These are phyloP conservation scores for Drosophila ezoana DNA, from an alignment of 2,888 invertebrate species.

Conservation along the genomic window DNA sequence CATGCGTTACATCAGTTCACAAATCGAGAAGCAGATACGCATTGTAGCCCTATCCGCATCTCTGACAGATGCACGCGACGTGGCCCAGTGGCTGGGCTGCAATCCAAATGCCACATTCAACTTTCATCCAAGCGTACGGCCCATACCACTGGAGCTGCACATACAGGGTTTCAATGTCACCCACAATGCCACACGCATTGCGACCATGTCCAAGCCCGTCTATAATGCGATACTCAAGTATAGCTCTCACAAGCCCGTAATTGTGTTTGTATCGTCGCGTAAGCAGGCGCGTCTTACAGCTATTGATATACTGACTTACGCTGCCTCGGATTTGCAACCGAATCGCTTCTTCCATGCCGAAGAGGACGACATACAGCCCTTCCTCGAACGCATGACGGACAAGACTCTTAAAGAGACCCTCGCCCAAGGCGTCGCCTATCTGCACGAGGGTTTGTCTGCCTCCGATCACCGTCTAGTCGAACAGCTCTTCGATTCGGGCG, in stretches of 20 bases:
- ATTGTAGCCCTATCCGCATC: conserved; percentile 97
- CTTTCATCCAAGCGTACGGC: conserved; percentile 99
- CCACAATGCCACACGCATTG: conserved; percentile 97
- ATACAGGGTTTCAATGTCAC: conserved; percentile 99
- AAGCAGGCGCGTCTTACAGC: conserved; percentile 97
- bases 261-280: conserved; percentile 96
- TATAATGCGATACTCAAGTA: conserved; percentile 96
- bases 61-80: conserved; percentile 96
- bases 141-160: conserved; percentile 97
- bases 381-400: conserved; percentile 94
- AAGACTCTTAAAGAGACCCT: conserved; percentile 96
- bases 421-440: conserved; percentile 97
- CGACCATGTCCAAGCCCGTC: conserved; percentile 99
- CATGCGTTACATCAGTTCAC: conserved; percentile 98
- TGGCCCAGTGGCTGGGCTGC: conserved; percentile 98
- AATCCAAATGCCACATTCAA: conserved; percentile 97
- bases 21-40: conserved; percentile 94
- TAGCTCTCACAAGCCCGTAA: conserved; percentile 93
- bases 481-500: conserved; percentile 96
- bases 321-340: conserved; percentile 94
- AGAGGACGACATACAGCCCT: conserved; percentile 94
- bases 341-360: conserved; percentile 95
- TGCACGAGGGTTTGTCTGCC: conserved; percentile 96
- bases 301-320: conserved; percentile 96
- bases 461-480: conserved; percentile 96